Base-by-base conservation (phyloP, 2,113 vertebrate genomes). In the Toxostoma redivivum region DNA sequence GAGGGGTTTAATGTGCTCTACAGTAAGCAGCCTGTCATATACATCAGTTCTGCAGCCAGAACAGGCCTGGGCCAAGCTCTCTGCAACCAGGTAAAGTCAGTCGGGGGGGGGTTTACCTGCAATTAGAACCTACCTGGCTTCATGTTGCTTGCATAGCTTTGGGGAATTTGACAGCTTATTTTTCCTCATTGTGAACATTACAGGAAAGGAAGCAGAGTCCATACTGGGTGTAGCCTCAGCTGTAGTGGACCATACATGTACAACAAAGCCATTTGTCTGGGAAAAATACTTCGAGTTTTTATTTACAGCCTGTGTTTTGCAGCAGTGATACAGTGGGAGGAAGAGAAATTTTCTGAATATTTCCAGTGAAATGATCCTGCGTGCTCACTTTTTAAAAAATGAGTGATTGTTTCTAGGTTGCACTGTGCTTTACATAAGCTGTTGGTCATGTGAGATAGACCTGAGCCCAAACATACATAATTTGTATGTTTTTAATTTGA, bases 51-150 rank as follows among this genome's bases (percentile, higher is more conserved):
- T 86, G 98, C 99, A 54, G 98, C 98, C 84, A 98, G 99, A 91
- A 95, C 98, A n/a, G 99, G 98, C 50, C 97, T 99, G 93, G 99
- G 99, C 95, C 99, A 99, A 88, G 98, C 98, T 94, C 98, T 99
- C 45, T 99, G 99, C 96, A 99, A 98, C 92, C 99, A 99, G 98
- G 99, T 99, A 98, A 96, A 70, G 38, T 62, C 48, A 70, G 4
- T 35, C 54, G 28, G 11, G 57, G 38, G 38, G 11, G 9, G 2
- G 7, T 67, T 83, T 65, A 67, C 31, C 31, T 93, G 27, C n/a
- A 62, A 3, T 31, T 67, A 40, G 20, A 89, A 40, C n/a, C 24
- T 57, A 5, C 18, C 20, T 85, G 45, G 2, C 25, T 70, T 93
- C 23, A 6, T 69, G 19, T 8, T 69, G 45, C 27, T 37, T 79